A percentile compares a stretch with the other conserved stretches of the same genome.
These are phyloP conservation scores for Drosophila multiciliata DNA, from an alignment of 2,888 invertebrate genomes.

Conservation along the genomic window DNA sequence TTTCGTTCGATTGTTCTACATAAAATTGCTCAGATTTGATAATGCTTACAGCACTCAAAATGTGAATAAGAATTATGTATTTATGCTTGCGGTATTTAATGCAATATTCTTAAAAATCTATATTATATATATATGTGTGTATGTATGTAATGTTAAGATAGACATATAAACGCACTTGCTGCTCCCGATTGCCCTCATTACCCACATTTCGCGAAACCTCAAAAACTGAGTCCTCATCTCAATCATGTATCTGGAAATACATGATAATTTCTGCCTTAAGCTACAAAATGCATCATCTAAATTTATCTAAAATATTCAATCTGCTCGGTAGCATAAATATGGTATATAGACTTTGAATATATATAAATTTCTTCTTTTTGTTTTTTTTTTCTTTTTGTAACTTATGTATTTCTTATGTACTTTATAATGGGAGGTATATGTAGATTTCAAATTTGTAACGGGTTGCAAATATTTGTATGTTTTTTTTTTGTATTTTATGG, in stretches of 20 bases:
- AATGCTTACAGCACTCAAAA: constrained; percentile 29
- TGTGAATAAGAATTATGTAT: constrained; percentile 19
- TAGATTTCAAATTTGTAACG: constrained; percentile 80
- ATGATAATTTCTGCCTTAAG: constrained; percentile 40
- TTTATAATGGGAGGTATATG: constrained; percentile 78
- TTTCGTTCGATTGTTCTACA: constrained; percentile 39
- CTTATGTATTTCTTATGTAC: constrained; percentile 53
- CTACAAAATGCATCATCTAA: constrained; percentile 63
- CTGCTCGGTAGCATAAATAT: constrained; percentile 35
- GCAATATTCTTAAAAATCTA: constrained; percentile 33
- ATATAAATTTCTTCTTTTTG: constrained; percentile 40
- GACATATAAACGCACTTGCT: constrained; percentile 60
- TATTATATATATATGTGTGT: constrained; percentile 27
- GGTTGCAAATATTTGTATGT: constrained; percentile 75
- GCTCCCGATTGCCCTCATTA: constrained; percentile 16
- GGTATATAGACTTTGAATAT: constrained; percentile 52
- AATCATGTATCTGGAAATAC: constrained; percentile 24
- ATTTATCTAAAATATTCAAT: constrained; percentile 75
- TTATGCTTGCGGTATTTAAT: constrained; percentile 3
- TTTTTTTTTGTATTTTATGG: constrained; percentile 22
- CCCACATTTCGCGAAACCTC: constrained; percentile 72
- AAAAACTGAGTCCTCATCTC: constrained; percentile 75
- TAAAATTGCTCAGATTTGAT: constrained; percentile 24
- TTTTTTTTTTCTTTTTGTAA: constrained; percentile 51
- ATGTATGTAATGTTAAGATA: constrained; percentile 36